These are phyloP conservation scores for Ctenosaura bakeri DNA, from an alignment of 2,797 vertebrate genomes.

Conservation along the genomic window DNA sequence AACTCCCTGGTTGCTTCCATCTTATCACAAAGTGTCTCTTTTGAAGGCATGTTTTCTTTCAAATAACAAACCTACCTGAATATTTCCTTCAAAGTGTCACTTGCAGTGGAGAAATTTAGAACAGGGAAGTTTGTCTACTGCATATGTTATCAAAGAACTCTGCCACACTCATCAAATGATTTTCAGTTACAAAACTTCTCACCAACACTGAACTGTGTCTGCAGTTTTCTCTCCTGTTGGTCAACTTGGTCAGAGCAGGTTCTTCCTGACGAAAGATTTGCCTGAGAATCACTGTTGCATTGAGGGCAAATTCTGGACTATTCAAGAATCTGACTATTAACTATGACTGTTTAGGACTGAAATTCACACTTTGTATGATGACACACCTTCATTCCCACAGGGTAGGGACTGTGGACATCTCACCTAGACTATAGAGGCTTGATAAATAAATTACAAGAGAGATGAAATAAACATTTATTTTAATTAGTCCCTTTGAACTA, in stretches of 20 bases:
- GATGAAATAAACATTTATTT: constrained; percentile 40
- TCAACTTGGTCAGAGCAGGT: background rate
- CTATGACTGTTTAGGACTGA: background rate
- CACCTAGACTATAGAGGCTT: constrained; percentile 1
- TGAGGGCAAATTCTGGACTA: background rate
- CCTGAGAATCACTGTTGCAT: background rate
- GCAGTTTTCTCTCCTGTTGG: background rate
- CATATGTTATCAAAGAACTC: constrained; percentile 15
- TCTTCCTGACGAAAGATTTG: background rate
- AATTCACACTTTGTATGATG: background rate
- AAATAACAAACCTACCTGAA: background rate
- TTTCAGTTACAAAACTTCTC: background rate
- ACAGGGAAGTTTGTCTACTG: background rate
- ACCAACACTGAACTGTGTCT: background rate
- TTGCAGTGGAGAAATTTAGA: background rate
- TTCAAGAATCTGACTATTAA: background rate
- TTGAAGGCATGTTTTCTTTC: background rate
- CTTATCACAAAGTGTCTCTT: background rate
- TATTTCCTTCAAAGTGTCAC: constrained; percentile 5
- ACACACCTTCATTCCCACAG: background rate
- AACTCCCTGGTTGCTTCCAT: background rate
- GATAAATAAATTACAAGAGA: constrained; percentile 38
- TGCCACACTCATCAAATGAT: background rate
- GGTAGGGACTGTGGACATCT: background rate
- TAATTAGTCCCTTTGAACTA: constrained; percentile 41